Conservation (phyloP, 2,888 invertebrate genomes). For the Lymantria dispar region DNA sequence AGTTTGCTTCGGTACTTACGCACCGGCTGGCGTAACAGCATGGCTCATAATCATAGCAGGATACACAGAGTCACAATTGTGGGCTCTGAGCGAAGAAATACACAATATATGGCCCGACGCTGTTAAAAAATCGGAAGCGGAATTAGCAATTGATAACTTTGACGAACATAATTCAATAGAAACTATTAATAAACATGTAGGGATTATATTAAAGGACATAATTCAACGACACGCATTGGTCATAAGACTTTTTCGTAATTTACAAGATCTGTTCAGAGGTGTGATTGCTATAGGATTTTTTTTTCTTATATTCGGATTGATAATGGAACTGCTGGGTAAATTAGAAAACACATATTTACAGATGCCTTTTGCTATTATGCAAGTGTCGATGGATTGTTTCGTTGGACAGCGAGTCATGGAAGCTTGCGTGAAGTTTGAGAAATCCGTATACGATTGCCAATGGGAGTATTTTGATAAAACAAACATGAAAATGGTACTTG, state of each 20-base stretch:
- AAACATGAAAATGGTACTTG: slow-evolving; percentile 33
- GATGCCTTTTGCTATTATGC: slow-evolving; percentile 44
- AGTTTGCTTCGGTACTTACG: slow-evolving; percentile 20
- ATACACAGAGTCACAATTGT: slow-evolving; percentile 28
- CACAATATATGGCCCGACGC: slow-evolving; percentile 28
- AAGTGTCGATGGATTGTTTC: slow-evolving; percentile 41
- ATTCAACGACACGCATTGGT: slow-evolving; percentile 33
- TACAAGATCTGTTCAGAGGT: slow-evolving; percentile 38
- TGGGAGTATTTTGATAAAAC: slow-evolving; percentile 34
- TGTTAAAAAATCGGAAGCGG: slow-evolving; percentile 7
- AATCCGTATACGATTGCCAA: slow-evolving; percentile 31
- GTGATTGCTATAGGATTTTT: slow-evolving; percentile 45
- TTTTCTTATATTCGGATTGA: slow-evolving; percentile 34
- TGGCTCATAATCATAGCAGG: slow-evolving; percentile 27
- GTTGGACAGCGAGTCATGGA: slow-evolving; percentile 36
- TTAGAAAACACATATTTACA: slow-evolving; percentile 49
- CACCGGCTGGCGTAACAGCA: slow-evolving; percentile 29
- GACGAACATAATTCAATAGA: slow-evolving; percentile 3
- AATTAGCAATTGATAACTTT: slow-evolving; percentile 1
- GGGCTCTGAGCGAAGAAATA: slow-evolving; percentile 25
- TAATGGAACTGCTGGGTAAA: slow-evolving; percentile 43
- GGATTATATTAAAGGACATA: slow-evolving; percentile 27
- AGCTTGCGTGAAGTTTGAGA: slow-evolving; percentile 23
- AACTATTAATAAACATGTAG: slow-evolving; percentile 27
- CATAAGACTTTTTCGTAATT: slow-evolving; percentile 31